Conservation (phyloP, 2,113 vertebrate species). For the Glareola pratincola region DNA sequence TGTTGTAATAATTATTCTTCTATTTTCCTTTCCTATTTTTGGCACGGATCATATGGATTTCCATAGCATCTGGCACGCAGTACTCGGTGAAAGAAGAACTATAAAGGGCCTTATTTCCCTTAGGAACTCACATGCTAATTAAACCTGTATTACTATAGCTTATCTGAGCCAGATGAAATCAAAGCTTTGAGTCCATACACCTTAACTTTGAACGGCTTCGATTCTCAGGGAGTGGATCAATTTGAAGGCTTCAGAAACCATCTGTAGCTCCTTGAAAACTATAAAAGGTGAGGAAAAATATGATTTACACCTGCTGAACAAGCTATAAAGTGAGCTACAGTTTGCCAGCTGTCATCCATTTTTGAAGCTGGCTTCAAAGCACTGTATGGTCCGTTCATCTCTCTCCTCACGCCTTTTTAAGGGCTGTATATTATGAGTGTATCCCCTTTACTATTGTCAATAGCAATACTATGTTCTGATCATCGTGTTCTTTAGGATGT, state of each 20-base stretch:
- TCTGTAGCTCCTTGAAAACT: not conserved
- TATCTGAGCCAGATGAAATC: slow-evolving; percentile 40
- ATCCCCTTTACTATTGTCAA: not conserved
- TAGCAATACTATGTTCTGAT: not conserved
- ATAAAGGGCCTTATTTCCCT: slow-evolving; percentile 26
- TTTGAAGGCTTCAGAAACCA: slow-evolving; percentile 20
- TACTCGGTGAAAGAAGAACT: not conserved
- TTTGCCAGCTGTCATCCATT: not conserved
- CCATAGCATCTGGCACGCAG: slow-evolving; percentile 35
- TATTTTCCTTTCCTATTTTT: not conserved
- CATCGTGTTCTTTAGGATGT: not conserved
- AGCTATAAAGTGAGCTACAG: not conserved
- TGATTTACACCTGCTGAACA: not conserved
- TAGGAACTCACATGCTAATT: slow-evolving; percentile 18
- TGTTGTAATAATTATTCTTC: not conserved
- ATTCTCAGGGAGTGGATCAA: not conserved
- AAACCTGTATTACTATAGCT: not conserved
- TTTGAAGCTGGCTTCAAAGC: slow-evolving; percentile 21
- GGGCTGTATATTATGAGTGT: not conserved
- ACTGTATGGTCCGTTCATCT: not conserved
- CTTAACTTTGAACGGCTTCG: slow-evolving; percentile 5
- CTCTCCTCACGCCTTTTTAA: not conserved
- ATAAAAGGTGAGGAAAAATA: not conserved
- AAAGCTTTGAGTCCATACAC: not conserved
- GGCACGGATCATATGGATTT: not conserved